These are phyloP conservation scores for Drosophila asahinai DNA, from an alignment of 1,140 invertebrate species.

Conservation along the genomic window DNA sequence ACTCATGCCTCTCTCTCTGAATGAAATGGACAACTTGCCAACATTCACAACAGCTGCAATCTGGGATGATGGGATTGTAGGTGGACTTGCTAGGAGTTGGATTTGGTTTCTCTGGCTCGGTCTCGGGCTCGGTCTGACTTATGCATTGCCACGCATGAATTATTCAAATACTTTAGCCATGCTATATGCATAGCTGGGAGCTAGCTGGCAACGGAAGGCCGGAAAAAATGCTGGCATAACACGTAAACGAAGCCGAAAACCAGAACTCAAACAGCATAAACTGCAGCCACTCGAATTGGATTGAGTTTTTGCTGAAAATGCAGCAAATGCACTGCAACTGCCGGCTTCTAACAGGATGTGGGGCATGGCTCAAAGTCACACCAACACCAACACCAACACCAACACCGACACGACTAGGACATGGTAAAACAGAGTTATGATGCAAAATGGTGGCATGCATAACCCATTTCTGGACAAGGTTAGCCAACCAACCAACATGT, in stretches of 20 bases:
- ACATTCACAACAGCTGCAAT: slow-evolving; percentile 28
- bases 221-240: slow-evolving; percentile 42
- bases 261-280: slow-evolving; percentile 71
- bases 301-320: slow-evolving; percentile 50
- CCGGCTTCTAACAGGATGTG: slow-evolving; percentile 10
- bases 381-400: background rate
- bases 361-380: slow-evolving; percentile 19
- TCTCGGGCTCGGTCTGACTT: slow-evolving; percentile 61
- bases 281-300: slow-evolving; percentile 69
- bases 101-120: slow-evolving; percentile 24
- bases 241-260: slow-evolving; percentile 44
- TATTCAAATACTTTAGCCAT: slow-evolving; percentile 65
- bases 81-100: background rate
- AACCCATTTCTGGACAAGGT: slow-evolving; percentile 11
- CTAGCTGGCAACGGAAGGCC: slow-evolving; percentile 24
- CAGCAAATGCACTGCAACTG: slow-evolving; percentile 28
- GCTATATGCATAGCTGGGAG: slow-evolving; percentile 44
- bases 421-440: slow-evolving; percentile 43
- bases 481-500: slow-evolving; percentile 25
- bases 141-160: slow-evolving; percentile 79
- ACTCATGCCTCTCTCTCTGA: background rate
- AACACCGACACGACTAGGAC: slow-evolving; percentile 1
- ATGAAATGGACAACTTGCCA: slow-evolving; percentile 32
- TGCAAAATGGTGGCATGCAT: slow-evolving; percentile 28
- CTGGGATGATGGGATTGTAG: slow-evolving; percentile 11